Conservation (phyloP, 1,140 invertebrate genomes). For the Oreohelix idahoensis region DNA sequence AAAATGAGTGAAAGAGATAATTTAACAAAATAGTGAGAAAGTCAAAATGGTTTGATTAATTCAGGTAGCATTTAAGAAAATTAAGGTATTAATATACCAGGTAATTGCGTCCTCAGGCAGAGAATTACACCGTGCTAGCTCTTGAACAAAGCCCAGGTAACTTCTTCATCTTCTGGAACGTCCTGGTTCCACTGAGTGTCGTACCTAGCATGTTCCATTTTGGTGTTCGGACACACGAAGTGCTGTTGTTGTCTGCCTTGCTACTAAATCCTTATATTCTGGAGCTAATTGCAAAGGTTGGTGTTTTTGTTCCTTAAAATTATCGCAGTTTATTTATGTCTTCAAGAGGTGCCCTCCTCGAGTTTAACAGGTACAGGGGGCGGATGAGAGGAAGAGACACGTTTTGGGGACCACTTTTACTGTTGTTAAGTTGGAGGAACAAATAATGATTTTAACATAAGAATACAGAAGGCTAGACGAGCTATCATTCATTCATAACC, state of each 20-base stretch:
- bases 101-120: neutral
- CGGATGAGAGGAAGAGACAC: neutral
- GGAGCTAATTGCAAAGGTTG: neutral
- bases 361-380: too few species aligned
- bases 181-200: neutral
- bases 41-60: too few species aligned
- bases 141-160: neutral
- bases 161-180: constrained; percentile 4
- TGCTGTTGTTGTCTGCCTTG: neutral
- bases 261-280: neutral
- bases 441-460: neutral
- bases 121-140: neutral
- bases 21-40: too few species aligned
- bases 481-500: neutral
- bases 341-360: too few species aligned
- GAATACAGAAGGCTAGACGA: neutral
- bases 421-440: neutral
- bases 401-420: neutral
- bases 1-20: too few species aligned
- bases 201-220: neutral
- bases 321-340: too few species aligned
- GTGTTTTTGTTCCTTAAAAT: neutral
- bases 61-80: too few species aligned
- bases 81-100: too few species aligned
- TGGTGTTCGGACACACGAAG: neutral